Conservation (phyloP, 1,140 invertebrate species). For the Andrena cerasifolii region DNA sequence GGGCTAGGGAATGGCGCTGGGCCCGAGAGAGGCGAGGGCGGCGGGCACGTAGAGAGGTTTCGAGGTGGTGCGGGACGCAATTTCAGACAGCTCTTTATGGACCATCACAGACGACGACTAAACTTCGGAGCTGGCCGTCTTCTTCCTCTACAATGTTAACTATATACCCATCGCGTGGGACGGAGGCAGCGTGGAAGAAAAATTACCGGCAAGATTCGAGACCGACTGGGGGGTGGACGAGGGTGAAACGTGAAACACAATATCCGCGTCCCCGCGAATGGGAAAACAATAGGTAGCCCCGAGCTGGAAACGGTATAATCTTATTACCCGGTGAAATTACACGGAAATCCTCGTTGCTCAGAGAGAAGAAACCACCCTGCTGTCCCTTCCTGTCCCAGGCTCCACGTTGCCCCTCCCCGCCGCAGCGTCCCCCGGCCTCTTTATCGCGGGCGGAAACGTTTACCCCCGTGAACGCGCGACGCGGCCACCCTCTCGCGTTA, state of each 20-base stretch:
- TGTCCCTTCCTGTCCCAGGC: background rate
- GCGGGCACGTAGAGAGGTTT: conserved; percentile 23
- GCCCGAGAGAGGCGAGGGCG: background rate
- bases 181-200: background rate
- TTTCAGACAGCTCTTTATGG: conserved; percentile 57
- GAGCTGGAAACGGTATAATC: conserved; percentile 42
- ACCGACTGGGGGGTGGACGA: too few species aligned
- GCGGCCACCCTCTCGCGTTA: conserved; percentile 40
- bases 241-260: conserved; percentile 10
- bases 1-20: background rate
- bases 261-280: conserved; percentile 23
- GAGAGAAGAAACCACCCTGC: background rate
- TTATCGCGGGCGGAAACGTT: conserved; percentile 49
- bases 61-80: conserved; percentile 40
- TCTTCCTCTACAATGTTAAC: conserved; percentile 27
- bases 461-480: conserved; percentile 23
- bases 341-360: conserved; percentile 19
- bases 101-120: conserved; percentile 53
- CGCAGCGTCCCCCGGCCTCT: background rate
- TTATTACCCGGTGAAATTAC: conserved; percentile 56
- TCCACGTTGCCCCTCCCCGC: background rate
- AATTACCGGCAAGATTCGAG: conserved; percentile 9
- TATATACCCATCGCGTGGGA: background rate
- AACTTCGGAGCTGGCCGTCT: conserved; percentile 44
- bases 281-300: conserved; percentile 38